phyloP scores from a whole-genome alignment of 1,140 invertebrate species.

The Nasonia vitripennis region DNA sequence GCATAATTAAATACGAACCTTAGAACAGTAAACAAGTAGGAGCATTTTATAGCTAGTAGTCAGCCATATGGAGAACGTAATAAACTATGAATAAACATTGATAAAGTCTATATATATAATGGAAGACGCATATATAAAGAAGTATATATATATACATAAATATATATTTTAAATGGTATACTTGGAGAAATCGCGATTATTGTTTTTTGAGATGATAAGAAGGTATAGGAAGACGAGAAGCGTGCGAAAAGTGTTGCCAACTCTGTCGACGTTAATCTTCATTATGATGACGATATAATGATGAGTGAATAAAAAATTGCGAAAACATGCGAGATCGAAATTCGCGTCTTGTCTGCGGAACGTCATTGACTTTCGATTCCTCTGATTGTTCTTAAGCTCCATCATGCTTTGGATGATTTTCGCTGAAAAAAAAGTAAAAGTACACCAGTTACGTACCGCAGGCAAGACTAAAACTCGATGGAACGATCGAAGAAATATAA shows the following conservation, averaged over 20 bases:
- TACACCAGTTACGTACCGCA: constrained; percentile 26
- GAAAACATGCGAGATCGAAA: constrained; percentile 49
- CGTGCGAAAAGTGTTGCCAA: constrained; percentile 52
- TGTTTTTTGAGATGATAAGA: constrained; percentile 60
- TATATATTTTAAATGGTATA: constrained; percentile 70
- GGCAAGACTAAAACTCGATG: constrained; percentile 26
- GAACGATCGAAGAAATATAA: constrained; percentile 58
- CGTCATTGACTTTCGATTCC: constrained; percentile 14
- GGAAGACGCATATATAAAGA: constrained; percentile 61
- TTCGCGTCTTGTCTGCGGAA: constrained; percentile 35
- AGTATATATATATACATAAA: constrained; percentile 59
- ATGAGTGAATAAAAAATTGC: constrained; percentile 52
- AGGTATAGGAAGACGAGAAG: constrained; percentile 51
- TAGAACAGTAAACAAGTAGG: constrained; percentile 64
- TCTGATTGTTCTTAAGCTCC: not conserved
- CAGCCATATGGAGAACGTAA: constrained; percentile 70
- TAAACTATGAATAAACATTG: constrained; percentile 67
- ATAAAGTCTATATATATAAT: constrained; percentile 64
- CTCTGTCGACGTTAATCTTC: constrained; percentile 54
- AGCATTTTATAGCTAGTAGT: constrained; percentile 71
- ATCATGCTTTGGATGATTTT: not conserved
- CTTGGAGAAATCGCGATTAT: constrained; percentile 62
- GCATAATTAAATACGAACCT: constrained; percentile 56
- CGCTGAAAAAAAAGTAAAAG: not conserved
- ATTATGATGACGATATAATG: constrained; percentile 33